These are phyloP conservation scores for Eleginops maclovinus DNA, from an alignment of 2,113 vertebrate species.

Conservation along the genomic window DNA sequence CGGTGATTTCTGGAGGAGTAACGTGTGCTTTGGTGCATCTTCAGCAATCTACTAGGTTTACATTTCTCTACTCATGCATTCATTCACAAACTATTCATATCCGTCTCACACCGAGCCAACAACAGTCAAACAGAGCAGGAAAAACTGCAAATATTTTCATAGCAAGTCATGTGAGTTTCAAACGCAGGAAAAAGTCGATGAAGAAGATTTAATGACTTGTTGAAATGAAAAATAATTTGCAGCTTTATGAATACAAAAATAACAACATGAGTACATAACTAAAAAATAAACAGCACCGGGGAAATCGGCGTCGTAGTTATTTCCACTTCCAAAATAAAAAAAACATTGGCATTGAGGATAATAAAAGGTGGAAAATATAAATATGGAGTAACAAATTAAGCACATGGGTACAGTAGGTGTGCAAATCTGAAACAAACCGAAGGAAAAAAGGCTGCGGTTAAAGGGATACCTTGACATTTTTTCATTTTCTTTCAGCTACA, in stretches of 20 bases:
- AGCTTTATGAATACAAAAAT: slow-evolving; percentile 15
- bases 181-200: no score
- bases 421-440: slow-evolving; percentile 63
- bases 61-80: slow-evolving; percentile 36
- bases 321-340: slow-evolving; percentile 41
- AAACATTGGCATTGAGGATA: slow-evolving; percentile 16
- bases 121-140: slow-evolving; percentile 22
- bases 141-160: slow-evolving; percentile 34
- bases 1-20: slow-evolving; percentile 4
- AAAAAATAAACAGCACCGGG: slow-evolving; percentile 65
- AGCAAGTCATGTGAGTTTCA: slow-evolving; percentile 7
- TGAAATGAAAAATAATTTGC: slow-evolving; percentile 30
- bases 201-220: not conserved
- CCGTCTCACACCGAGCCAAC: slow-evolving; percentile 19
- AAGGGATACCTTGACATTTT: slow-evolving; percentile 65
- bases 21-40: slow-evolving; percentile 59
- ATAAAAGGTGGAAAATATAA: slow-evolving; percentile 40
- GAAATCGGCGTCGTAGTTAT: slow-evolving; percentile 36
- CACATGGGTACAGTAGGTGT: slow-evolving; percentile 66
- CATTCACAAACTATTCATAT: slow-evolving; percentile 22
- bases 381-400: slow-evolving; percentile 37
- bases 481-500: not conserved
- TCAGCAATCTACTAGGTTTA: slow-evolving; percentile 12
- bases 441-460: slow-evolving; percentile 38
- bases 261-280: slow-evolving; percentile 41